phyloP scores from a whole-genome alignment of 2,113 vertebrate species.

The Gopherus flavomarginatus region DNA sequence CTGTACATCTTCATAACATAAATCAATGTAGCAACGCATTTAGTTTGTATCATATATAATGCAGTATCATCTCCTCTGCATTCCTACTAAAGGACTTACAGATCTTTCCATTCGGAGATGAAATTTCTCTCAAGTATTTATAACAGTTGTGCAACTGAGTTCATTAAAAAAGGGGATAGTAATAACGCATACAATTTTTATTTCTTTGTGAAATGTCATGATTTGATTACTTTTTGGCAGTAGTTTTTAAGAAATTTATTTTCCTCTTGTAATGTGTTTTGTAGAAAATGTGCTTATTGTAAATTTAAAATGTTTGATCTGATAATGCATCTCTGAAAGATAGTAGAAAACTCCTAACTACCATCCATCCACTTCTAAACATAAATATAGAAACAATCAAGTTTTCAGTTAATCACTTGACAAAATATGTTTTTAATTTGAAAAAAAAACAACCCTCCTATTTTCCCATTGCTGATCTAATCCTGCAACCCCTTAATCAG shows the following conservation, averaged over 20 bases:
- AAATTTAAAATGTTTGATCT: slow-evolving; percentile 68
- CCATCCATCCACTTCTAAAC: not conserved
- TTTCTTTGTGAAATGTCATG: slow-evolving; percentile 77
- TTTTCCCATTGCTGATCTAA: not conserved
- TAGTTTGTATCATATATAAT: not conserved
- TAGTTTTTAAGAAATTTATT: slow-evolving; percentile 29
- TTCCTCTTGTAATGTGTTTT: slow-evolving; percentile 53
- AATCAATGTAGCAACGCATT: not conserved
- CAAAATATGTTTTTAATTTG: not conserved
- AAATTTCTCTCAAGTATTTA: slow-evolving; percentile 21
- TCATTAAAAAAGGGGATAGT: slow-evolving; percentile 87
- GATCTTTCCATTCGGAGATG: slow-evolving; percentile 15
- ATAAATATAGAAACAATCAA: not conserved
- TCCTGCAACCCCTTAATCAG: not conserved
- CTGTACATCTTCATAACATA: not conserved
- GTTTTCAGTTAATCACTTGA: not conserved
- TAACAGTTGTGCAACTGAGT: slow-evolving; percentile 45
- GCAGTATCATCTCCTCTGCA: not conserved
- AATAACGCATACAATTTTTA: slow-evolving; percentile 75
- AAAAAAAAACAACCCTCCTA: not conserved
- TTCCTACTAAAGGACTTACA: not conserved
- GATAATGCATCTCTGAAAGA: not conserved
- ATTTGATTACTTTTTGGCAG: slow-evolving; percentile 74
- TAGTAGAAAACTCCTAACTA: not conserved
- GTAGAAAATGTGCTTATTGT: slow-evolving; percentile 73